Conservation (phyloP, 2,888 invertebrate species). For the Chironomus riparius region DNA sequence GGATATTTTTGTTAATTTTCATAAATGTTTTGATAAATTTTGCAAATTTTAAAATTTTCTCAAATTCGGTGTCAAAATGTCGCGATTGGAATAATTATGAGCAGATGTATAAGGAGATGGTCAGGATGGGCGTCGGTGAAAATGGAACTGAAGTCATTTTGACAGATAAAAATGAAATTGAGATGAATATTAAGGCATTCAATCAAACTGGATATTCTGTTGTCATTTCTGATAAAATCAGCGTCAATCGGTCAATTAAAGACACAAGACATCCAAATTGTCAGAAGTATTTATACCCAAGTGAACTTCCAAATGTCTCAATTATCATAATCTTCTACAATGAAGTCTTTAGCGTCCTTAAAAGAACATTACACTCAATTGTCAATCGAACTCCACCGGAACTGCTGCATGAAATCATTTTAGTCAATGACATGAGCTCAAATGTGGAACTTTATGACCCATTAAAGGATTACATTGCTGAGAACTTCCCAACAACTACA, state of each 20-base stretch:
- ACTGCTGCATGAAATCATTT: constrained; percentile 38
- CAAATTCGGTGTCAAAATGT: too few species aligned
- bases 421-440: constrained; percentile 47
- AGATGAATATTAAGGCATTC: background rate
- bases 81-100: too few species aligned
- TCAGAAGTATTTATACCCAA: background rate
- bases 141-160: too few species aligned
- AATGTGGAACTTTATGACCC: constrained; percentile 43
- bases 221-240: background rate
- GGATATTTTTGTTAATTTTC: too few species aligned
- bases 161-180: too few species aligned
- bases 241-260: constrained; percentile 3
- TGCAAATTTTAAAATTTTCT: too few species aligned
- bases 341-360: constrained; percentile 6
- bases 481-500: constrained; percentile 34
- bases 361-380: constrained; percentile 3
- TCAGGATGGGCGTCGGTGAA: too few species aligned
- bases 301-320: background rate
- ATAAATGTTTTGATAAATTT: too few species aligned
- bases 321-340: constrained; percentile 15
- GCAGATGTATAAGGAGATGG: too few species aligned
- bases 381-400: constrained; percentile 17
- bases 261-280: background rate
- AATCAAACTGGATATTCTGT: background rate
- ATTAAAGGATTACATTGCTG: constrained; percentile 40